phyloP scores from a whole-genome alignment of 1,140 invertebrate species.

The Brachionus plicatilis region DNA sequence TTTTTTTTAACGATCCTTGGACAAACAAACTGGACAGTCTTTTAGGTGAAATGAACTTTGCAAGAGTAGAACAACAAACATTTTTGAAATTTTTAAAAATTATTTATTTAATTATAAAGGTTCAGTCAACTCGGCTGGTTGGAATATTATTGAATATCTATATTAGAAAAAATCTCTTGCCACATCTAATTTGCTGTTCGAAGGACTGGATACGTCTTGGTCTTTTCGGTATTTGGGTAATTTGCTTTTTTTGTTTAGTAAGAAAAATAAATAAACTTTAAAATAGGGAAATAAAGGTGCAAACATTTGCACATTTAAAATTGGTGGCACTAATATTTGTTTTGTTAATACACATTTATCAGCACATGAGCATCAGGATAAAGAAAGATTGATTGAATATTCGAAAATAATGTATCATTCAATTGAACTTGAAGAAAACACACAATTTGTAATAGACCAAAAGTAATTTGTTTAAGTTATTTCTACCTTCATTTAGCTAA shows the following conservation, averaged over 20 bases:
- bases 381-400: conserved; percentile 10
- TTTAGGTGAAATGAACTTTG: neutral
- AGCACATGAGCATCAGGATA: conserved; percentile 8
- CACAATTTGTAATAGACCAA: neutral
- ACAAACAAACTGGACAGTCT: neutral
- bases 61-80: neutral
- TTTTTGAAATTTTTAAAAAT: neutral
- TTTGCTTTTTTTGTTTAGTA: neutral
- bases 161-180: conserved; percentile 1
- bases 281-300: conserved; percentile 37
- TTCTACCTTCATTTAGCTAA: neutral
- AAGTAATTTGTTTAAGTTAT: neutral
- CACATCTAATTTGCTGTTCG: neutral
- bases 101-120: neutral
- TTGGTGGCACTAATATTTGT: conserved; percentile 11
- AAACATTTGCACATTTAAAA: conserved; percentile 12
- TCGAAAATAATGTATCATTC: conserved; percentile 30
- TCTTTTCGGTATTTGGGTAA: conserved; percentile 6
- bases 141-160: conserved; percentile 35
- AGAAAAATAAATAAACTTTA: neutral
- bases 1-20: conserved; percentile 22
- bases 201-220: conserved; percentile 25
- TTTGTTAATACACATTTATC: conserved; percentile 39
- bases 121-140: neutral
- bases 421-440: neutral